Conservation (phyloP, 1,140 invertebrate species). For the Ceratina calcarata region DNA sequence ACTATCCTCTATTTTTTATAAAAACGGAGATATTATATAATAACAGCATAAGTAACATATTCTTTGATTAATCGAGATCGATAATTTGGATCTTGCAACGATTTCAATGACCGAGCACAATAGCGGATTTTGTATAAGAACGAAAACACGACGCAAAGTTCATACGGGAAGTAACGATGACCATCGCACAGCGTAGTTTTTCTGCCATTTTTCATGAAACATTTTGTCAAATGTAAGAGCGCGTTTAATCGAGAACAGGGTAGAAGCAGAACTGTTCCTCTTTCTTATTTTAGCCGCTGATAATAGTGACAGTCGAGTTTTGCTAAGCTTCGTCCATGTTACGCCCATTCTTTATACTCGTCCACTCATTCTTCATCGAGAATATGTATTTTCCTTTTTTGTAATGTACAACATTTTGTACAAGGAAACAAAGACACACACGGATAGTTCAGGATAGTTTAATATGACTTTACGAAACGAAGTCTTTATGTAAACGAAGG, state of each 20-base stretch:
- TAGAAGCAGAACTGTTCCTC: background rate
- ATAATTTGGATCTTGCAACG: background rate
- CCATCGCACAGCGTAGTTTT: constrained; percentile 26
- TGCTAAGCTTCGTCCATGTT: constrained; percentile 20
- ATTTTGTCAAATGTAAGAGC: background rate
- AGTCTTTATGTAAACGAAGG: constrained; percentile 7
- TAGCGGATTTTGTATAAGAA: constrained; percentile 35
- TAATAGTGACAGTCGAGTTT: background rate
- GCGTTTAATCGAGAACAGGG: background rate
- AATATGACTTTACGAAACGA: background rate
- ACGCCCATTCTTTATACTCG: constrained; percentile 23
- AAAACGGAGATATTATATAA: no score
- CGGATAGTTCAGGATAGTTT: background rate
- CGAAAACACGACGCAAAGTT: background rate
- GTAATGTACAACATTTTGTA: constrained; percentile 16
- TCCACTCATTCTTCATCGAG: constrained; percentile 10
- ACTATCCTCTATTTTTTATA: background rate
- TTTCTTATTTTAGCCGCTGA: background rate
- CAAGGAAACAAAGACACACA: background rate
- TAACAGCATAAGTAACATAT: no score
- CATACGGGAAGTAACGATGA: background rate
- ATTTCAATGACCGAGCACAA: background rate
- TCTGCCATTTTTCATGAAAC: constrained; percentile 26
- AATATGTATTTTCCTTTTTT: background rate
- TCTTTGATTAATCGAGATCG: background rate